phyloP scores from a whole-genome alignment of 1,140 invertebrate species.

The Arctopsyche grandis region DNA sequence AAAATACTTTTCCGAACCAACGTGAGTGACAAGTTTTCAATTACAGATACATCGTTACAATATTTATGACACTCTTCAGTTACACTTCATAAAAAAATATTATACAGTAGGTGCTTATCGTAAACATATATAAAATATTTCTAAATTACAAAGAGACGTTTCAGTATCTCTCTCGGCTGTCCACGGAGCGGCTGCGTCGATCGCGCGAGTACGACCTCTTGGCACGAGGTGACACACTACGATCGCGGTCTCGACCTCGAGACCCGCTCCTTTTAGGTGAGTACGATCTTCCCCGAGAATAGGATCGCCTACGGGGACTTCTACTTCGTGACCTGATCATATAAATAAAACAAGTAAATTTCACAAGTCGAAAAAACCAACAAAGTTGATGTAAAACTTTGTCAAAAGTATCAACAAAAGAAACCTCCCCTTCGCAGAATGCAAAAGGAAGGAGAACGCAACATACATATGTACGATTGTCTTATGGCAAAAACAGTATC shows the following conservation, averaged over 20 bases:
- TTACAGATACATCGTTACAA: too few species aligned
- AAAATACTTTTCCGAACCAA: too few species aligned
- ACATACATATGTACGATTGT: not conserved
- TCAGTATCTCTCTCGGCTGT: conserved; percentile 39
- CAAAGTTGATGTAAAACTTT: too few species aligned
- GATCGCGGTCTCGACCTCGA: conserved; percentile 32
- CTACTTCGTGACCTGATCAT: conserved; percentile 24
- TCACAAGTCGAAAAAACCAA: not conserved
- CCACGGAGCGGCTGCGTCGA: conserved; percentile 37
- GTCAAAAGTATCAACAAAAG: too few species aligned
- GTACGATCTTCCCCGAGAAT: conserved; percentile 37
- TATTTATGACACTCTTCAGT: too few species aligned
- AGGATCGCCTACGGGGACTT: conserved; percentile 36
- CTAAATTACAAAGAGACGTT: not conserved
- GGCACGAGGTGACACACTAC: conserved; percentile 14
- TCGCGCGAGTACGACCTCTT: conserved; percentile 29
- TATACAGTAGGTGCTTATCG: too few species aligned
- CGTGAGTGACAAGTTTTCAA: too few species aligned
- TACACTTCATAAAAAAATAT: too few species aligned
- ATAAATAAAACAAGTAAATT: not conserved
- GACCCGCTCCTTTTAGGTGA: conserved; percentile 36
- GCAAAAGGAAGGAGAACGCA: not conserved
- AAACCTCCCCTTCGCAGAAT: not conserved
- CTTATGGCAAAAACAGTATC: too few species aligned
- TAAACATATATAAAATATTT: conserved; percentile 1